A percentile compares a stretch with the other conserved stretches of the same genome.
These are phyloP conservation scores for Siderastrea radians DNA, from an alignment of 92 coral and sea anemone genomes.

Conservation along the genomic window DNA sequence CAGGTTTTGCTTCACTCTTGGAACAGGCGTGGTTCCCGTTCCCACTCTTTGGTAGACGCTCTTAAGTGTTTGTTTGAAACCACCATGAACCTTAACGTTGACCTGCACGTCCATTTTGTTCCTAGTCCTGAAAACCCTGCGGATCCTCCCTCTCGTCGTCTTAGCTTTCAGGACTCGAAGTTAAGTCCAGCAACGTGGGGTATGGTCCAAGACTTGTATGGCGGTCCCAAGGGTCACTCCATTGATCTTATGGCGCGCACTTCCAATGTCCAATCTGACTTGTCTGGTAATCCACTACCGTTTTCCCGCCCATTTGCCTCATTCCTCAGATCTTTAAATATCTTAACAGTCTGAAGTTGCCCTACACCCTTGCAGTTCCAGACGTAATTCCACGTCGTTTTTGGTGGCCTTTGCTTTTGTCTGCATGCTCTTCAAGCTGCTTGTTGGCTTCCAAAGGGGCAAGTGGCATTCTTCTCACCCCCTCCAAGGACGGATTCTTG, in stretches of 20 bases:
- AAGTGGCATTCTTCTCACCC: slow-evolving; percentile 43
- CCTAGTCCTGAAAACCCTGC: slow-evolving; percentile 54
- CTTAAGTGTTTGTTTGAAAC: slow-evolving; percentile 42
- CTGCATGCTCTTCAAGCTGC: slow-evolving; percentile 44
- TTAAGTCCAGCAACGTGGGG: slow-evolving; percentile 41
- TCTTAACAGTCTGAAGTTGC: slow-evolving; percentile 22
- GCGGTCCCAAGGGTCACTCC: slow-evolving; percentile 65
- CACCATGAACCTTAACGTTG: slow-evolving; percentile 23
- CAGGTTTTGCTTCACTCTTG: slow-evolving; percentile 56
- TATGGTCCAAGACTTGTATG: slow-evolving; percentile 36
- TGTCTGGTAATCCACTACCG: slow-evolving; percentile 52
- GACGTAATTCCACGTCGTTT: slow-evolving; percentile 61
- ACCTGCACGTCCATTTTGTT: slow-evolving; percentile 36
- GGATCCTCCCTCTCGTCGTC: slow-evolving; percentile 64
- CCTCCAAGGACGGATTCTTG: slow-evolving; percentile 50
- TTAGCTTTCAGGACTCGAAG: slow-evolving; percentile 46
- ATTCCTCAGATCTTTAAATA: slow-evolving; percentile 51
- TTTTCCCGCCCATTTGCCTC: slow-evolving; percentile 51
- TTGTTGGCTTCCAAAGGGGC: slow-evolving; percentile 55
- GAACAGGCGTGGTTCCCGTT: slow-evolving; percentile 49
- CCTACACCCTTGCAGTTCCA: slow-evolving; percentile 63
- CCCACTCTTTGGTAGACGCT: slow-evolving; percentile 43
- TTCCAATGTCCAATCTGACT: slow-evolving; percentile 60
- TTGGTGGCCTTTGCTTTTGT: slow-evolving; percentile 74
- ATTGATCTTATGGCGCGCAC: slow-evolving; percentile 70